Evolutionary conservation across 2,113 vertebrate genomes (phyloP), one percentile per base, ranked within the genome.

Genomic region (Lycocorax pyrrhopterus): DNA sequence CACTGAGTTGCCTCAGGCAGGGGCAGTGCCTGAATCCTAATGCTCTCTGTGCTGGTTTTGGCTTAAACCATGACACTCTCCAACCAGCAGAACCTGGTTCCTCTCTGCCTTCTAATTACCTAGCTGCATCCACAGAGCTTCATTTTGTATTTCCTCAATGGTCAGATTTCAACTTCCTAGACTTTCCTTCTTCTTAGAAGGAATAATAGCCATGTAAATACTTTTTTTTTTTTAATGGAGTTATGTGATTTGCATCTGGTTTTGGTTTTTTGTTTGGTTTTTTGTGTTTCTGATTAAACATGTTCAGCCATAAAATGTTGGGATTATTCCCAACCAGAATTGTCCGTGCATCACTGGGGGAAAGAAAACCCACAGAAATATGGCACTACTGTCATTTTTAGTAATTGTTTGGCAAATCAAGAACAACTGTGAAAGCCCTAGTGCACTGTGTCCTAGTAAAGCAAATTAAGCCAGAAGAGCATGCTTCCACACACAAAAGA

Each of bases 201-300:
- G 17, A 90, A 49, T n/a, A 93, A 66, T 32, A 89, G 6, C 10
- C 15, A 13, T 39, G 6, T 16, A 69, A 83, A 20, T 52, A 20
- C 1, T 49, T 25, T 29, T 71, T 78, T 12, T 37, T 67, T 76
- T 4, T 0, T 1, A 64, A 78, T 59, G 1, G 9, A 49, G 20
- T 39, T 2, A 13, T 29, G 15, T 60, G 19, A 21, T 56, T 83
- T 86, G 72, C 3, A 2, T 49, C 32, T 82, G 22, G 3, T 33
- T 14, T 81, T 13, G 8, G 0, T 21, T 33, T 12, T 25, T 56
- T 13, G 3, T 15, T 20, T 12, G 3, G 1, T 1, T 25, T 39
- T 53, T 72, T n/a, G 19, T 49, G 4, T 46, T 67, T 13, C 27
- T 72, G 18, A 53, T 56, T 47, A 23, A 25, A 60, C 18, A 18